These are phyloP conservation scores for Schlechtendalia chinensis DNA, from an alignment of 1,140 invertebrate genomes.

Conservation along the genomic window DNA sequence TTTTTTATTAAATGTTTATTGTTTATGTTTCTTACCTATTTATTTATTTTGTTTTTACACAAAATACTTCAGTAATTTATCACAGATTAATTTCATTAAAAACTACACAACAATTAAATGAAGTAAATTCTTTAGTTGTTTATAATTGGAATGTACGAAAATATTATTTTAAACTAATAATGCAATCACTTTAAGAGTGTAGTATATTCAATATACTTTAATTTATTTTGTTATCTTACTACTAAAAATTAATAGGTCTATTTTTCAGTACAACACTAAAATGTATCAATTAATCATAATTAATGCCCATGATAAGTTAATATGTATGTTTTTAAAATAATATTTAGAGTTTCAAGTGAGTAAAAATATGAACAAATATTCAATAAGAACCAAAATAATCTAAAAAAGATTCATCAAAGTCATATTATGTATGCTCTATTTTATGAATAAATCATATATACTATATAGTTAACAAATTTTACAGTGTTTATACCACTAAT, in stretches of 20 bases:
- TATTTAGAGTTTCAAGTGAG: not conserved
- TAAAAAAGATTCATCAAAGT: slow-evolving; percentile 35
- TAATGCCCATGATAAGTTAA: not conserved
- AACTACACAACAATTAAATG: not conserved
- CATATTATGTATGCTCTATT: slow-evolving; percentile 12
- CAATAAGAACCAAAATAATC: not conserved
- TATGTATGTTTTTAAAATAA: not conserved
- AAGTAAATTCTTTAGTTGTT: slow-evolving; percentile 1
- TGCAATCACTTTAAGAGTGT: not conserved
- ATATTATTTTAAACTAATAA: not conserved
- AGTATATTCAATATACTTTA: not conserved
- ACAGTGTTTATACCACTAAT: slow-evolving; percentile 1
- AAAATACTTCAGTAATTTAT: not conserved
- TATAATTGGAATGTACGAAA: not conserved
- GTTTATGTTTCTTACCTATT: not conserved
- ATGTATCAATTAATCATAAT: not conserved
- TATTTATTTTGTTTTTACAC: not conserved
- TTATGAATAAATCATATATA: not conserved
- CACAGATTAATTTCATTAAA: slow-evolving; percentile 40
- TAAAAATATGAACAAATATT: not conserved
- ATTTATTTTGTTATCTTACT: not conserved
- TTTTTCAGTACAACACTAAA: not conserved
- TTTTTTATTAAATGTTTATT: not conserved
- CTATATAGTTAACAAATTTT: slow-evolving; percentile 1
- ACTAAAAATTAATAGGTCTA: not conserved